phyloP scores from a whole-genome alignment of 2,888 invertebrate species.

The Gryllus longicercus region DNA sequence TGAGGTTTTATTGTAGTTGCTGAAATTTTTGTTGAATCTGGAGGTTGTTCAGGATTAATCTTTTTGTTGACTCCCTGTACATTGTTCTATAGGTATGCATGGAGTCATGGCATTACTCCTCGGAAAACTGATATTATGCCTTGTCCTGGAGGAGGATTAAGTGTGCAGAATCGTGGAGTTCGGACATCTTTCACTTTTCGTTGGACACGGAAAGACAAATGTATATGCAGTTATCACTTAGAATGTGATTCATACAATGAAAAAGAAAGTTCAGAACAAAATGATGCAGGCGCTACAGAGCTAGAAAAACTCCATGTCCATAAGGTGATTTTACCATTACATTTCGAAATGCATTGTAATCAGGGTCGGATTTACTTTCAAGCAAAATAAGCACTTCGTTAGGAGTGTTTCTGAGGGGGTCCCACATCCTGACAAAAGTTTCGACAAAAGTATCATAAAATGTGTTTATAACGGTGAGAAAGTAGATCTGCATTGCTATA shows the following conservation, averaged over 20 bases:
- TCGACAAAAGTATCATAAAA: too few relatives aligned
- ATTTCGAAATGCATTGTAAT: too few relatives aligned
- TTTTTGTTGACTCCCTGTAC: too few relatives aligned
- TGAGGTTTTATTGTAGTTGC: too few relatives aligned
- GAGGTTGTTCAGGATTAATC: too few relatives aligned
- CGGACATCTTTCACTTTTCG: slow-evolving; percentile 87
- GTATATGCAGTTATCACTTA: slow-evolving; percentile 60
- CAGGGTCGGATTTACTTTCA: too few relatives aligned
- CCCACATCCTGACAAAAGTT: too few relatives aligned
- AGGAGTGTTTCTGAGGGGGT: too few relatives aligned
- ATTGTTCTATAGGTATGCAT: slow-evolving; percentile 59
- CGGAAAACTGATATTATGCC: slow-evolving; percentile 73
- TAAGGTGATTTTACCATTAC: slow-evolving; percentile 48
- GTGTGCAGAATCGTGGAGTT: slow-evolving; percentile 52
- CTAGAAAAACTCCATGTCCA: slow-evolving; percentile 77
- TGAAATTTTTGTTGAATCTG: too few relatives aligned
- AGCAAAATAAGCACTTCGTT: too few relatives aligned
- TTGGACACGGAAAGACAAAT: slow-evolving; percentile 56
- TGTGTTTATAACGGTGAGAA: too few relatives aligned
- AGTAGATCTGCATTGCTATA: too few relatives aligned
- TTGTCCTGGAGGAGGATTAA: slow-evolving; percentile 52
- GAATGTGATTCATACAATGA: slow-evolving; percentile 63
- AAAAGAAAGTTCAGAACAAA: slow-evolving; percentile 41
- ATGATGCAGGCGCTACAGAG: slow-evolving; percentile 56
- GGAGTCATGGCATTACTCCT: slow-evolving; percentile 86